Base-by-base conservation (phyloP, 37 sponge, comb jelly and placozoan genomes). In the Agelas oroides region DNA sequence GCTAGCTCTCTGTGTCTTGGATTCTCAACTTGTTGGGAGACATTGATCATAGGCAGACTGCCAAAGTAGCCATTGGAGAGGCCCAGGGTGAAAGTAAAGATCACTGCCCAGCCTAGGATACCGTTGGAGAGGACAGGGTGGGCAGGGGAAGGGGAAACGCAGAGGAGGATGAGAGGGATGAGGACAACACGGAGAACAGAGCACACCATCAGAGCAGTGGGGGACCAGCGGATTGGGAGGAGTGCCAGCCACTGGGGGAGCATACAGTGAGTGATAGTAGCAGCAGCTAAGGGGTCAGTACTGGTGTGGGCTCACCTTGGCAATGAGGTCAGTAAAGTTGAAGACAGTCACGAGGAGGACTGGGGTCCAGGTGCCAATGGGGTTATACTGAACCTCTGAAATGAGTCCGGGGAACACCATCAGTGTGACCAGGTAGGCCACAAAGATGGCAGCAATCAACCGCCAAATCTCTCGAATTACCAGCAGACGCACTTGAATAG, bases 61-160 rank as follows among this genome's bases (percentile, higher is more conserved):
- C 94, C 92, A 78, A 94, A 91, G 79, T 94, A 94, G 41, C 97
- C 97, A 70, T 75, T 91, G 36, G 90, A 85, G 35, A 91, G 59
- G 0, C 94, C 97, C 46, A 96, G 53, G n/a, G 83, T 36, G 25
- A 84, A 21, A 5, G 73, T 75, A 6, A 88, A 41, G 1, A 80
- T 35, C 13, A 88, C 75, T 23, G 92, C 79, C 61, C 62, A 38
- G 53, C 60, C 76, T 23, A 87, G 23, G 46, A 65, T 53, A 8
- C 54, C 59, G 3, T 68, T 32, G 5, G 36, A 14, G 21, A 86
- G 13, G 55, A 91, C 37, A 19, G 92, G 89, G 28, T 87, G 27
- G 27, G 89, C 52, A n/a, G 90, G 91, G 30, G 91, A 94, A 23
- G 96, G 96, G 24, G 76, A 46, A 27, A 91, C 87, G 70, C 87